A percentile compares a stretch with the other conserved stretches of the same genome.
phyloP scores from a whole-genome alignment of 2,113 vertebrate genomes.

The Silurus meridionalis region DNA sequence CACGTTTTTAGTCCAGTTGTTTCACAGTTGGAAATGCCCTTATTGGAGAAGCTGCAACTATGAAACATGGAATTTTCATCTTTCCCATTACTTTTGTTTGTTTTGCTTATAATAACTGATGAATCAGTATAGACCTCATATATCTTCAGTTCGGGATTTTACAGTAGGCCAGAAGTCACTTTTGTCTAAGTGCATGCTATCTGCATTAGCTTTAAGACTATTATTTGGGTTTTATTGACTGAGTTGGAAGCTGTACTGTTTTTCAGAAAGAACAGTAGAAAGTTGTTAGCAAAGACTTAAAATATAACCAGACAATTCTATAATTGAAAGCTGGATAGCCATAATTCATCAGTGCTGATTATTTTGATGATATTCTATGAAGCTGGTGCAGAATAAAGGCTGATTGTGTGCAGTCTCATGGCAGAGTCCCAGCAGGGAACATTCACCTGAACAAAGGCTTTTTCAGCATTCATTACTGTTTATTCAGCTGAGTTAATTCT shows the following conservation, averaged over 20 bases:
- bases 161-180: neutral
- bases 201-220: neutral
- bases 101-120: neutral
- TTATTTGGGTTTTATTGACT: neutral
- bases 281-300: neutral
- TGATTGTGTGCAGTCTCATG: slow-evolving; percentile 9
- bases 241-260: neutral
- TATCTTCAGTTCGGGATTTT: neutral
- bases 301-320: neutral
- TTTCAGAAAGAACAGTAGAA: neutral
- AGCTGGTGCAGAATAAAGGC: slow-evolving; percentile 7
- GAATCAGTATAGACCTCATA: neutral
- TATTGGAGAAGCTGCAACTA: neutral
- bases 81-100: neutral
- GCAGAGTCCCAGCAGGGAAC: slow-evolving; percentile 9
- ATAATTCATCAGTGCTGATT: neutral
- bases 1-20: neutral
- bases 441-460: slow-evolving; percentile 55
- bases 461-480: slow-evolving; percentile 36
- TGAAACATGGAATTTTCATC: neutral
- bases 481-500: slow-evolving; percentile 41
- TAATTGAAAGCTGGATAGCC: neutral
- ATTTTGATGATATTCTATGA: neutral
- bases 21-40: neutral
- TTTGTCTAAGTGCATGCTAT: neutral